Percentiles rank a stretch among this genome's conserved stretches.
These are phyloP conservation scores for Zonitis immaculata DNA, from an alignment of 2,888 invertebrate species.

Conservation along the genomic window DNA sequence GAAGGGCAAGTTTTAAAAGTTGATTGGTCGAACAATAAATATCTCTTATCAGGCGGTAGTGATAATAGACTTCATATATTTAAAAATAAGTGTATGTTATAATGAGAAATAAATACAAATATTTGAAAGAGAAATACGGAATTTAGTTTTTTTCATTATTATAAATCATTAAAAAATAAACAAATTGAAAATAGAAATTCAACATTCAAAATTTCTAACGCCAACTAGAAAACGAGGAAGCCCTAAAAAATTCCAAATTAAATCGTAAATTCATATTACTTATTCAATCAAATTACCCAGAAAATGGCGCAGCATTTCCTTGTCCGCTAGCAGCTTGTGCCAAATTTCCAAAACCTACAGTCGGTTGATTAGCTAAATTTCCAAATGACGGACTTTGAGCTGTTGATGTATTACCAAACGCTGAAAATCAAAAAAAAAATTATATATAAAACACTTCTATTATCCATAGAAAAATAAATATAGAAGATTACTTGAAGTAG, in stretches of 20 bases:
- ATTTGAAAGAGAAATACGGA: too few species aligned
- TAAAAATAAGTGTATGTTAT: slow-evolving; percentile 49
- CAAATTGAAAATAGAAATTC: not conserved
- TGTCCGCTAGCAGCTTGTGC: slow-evolving; percentile 50
- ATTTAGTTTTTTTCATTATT: not conserved
- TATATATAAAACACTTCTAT: not conserved
- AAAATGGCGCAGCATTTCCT: slow-evolving; percentile 40
- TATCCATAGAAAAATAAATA: too few species aligned
- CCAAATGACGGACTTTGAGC: slow-evolving; percentile 40
- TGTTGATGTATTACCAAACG: slow-evolving; percentile 49
- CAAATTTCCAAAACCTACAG: slow-evolving; percentile 60
- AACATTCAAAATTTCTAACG: slow-evolving; percentile 31
- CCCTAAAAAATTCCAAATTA: slow-evolving; percentile 34
- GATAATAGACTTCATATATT: slow-evolving; percentile 91
- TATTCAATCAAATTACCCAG: slow-evolving; percentile 40
- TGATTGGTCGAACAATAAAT: slow-evolving; percentile 86
- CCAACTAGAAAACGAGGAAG: slow-evolving; percentile 47
- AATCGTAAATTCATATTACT: not conserved
- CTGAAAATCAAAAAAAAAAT: slow-evolving; percentile 23
- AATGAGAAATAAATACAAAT: slow-evolving; percentile 8
- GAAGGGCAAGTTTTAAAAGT: slow-evolving; percentile 90
- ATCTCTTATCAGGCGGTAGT: slow-evolving; percentile 86
- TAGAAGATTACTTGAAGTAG: slow-evolving; percentile 20
- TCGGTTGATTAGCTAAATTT: slow-evolving; percentile 59
- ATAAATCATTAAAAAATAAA: not conserved